phyloP scores from a whole-genome alignment of 2,113 vertebrate genomes.

The Sylvicapra grimmia region DNA sequence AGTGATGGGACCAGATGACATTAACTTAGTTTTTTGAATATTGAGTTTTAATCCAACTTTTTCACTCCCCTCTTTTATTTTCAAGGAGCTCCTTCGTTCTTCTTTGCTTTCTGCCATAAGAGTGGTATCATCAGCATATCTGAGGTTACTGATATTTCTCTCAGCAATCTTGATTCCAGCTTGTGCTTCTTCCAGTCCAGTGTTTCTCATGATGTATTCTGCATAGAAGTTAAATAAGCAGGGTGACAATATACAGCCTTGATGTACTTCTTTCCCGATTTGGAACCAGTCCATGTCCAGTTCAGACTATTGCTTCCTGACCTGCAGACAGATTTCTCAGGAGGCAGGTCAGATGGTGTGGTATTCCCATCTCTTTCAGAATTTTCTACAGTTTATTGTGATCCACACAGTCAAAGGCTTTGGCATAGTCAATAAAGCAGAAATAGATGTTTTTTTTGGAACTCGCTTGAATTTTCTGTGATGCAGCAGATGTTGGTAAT shows the following conservation, averaged over 20 bases:
- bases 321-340: neutral
- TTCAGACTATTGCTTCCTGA: neutral
- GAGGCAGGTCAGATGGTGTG: neutral
- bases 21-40: neutral
- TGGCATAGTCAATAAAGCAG: neutral
- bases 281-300: neutral
- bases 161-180: neutral
- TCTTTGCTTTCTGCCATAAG: neutral
- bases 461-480: neutral
- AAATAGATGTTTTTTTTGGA: neutral
- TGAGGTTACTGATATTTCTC: neutral
- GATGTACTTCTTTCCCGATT: fast-evolving
- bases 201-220: neutral
- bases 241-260: neutral
- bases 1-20: neutral
- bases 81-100: neutral
- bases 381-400: neutral
- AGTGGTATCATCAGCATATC: neutral
- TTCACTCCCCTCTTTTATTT: neutral
- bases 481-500: neutral
- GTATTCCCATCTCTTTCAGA: neutral
- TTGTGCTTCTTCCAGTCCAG: neutral
- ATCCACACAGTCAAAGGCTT: neutral
- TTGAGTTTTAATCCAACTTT: neutral
- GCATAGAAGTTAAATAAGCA: neutral